Evolutionary conservation across 2,113 vertebrate species (phyloP), one percentile per base, ranked within the genome.

Genomic region (Aythya baeri): DNA sequence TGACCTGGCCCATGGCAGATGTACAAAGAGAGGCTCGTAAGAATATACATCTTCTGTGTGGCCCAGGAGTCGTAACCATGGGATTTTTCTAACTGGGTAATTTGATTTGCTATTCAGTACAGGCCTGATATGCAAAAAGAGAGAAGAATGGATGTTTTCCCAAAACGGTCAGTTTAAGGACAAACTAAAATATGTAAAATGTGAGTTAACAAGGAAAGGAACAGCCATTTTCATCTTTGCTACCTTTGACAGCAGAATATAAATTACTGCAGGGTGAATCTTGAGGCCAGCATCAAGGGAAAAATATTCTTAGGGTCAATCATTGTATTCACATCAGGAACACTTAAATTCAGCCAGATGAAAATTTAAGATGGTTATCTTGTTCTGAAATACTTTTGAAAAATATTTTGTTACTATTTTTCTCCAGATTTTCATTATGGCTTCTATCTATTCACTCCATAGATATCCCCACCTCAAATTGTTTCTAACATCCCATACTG

Each of bases 141-240:
- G 31, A 46, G 74, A 80, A 93, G 43, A 92, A 50, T 41, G 38
- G 77, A 88, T 22, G 6, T 4, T 87, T 92, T 95, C 87, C 82
- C 94, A 70, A 71, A 92, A 86, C 3, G 67, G 50, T 44, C 66
- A 59, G 52, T 92, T 78, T 58, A 71, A 91, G 94, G 62, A 23
- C 32, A 73, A 78, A 71, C 11, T 52, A 57, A 88, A 81, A 57
- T 59, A 52, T 25, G 20, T 84, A 72, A 94, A 86, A 88, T 57
- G 20, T 57, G 61, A 81, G 13, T 70, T 87, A 86, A 82, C 62
- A 78, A 92, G 72, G 58, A 65, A 78, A 94, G 20, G 25, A 89
- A n/a, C 7, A 74, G 12, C 25, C 32, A 61, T 94, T 32, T 82
- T 94, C 49, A 62, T n/a, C 72, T 94, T 91, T 84, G 6, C 38